Evolutionary conservation across 1,140 invertebrate genomes (phyloP), one percentile per base, ranked within the genome.

Genomic region (Drosophila elegans): DNA sequence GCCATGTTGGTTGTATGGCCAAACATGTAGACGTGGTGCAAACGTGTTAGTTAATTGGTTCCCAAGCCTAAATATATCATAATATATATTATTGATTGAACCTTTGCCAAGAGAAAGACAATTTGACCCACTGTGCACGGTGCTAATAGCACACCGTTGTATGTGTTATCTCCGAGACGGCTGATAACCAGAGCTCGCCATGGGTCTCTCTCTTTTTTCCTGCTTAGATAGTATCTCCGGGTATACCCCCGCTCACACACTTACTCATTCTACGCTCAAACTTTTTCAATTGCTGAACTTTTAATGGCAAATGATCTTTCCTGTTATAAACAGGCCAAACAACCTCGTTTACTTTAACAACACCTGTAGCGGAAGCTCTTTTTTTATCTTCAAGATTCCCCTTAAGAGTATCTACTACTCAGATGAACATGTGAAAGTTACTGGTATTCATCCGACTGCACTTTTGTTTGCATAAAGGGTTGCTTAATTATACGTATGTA

Each of bases 121-220:
- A 32, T 32, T 6, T 32, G 29, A 6, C 29, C 29, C 29, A 32
- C 29, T 6, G 29, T 32, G 29, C 29, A 25, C 32, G 32, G 32
- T 29, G 2, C 42, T 21, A 56, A 16, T 42, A 13, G 27, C 41
- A 5, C 25, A 9, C 25, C 12, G 27, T 21, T 13, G 13, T 64
- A 10, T 41, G 34, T 4, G 63, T 64, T 66, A 64, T 62, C 62
- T 66, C 27, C 4, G 12, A 9, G 34, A 10, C 11, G 10, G 29
- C 44, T 38, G 60, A 67, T 64, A 63, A 34, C 60, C 45, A 12
- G 27, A 5, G 2, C 38, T n/a, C 11, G 38, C 38, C 3, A n/a
- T 39, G 12, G 10, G 11, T 39, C 38, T 4, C 38, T n/a, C 38
- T n/a, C 36, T 38, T 38, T 16, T 38, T 16, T 7, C 9, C 16